A percentile compares a stretch with the other conserved stretches of the same genome.
Evolutionary conservation across 1,140 invertebrate genomes (phyloP).

Genomic region (Argopecten irradians): DNA sequence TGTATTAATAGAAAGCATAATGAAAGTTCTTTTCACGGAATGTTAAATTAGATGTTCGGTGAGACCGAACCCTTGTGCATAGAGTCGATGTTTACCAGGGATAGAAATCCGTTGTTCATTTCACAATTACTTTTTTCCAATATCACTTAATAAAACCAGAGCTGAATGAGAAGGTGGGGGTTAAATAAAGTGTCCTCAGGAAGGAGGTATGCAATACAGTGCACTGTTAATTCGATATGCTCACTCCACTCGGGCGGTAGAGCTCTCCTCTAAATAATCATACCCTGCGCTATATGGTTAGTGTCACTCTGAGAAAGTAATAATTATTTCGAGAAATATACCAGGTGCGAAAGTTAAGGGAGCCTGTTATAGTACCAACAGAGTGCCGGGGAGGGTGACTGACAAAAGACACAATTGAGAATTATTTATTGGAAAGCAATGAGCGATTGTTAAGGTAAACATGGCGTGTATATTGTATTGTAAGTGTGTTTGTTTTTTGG

Average conservation of each 20-base stretch:
- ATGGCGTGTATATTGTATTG: not conserved
- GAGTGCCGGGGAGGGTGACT: not conserved
- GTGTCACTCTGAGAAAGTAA: not conserved
- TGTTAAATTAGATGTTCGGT: not conserved
- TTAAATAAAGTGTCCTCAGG: not conserved
- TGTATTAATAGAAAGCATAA: not conserved
- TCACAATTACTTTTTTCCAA: not conserved
- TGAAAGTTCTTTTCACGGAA: not conserved
- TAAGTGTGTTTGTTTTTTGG: not conserved
- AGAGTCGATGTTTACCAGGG: not conserved
- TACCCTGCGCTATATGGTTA: not conserved
- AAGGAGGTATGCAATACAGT: slow-evolving; percentile 1
- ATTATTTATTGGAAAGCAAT: slow-evolving; percentile 3
- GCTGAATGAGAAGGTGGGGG: not conserved
- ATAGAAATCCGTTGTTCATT: not conserved
- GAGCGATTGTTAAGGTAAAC: not conserved
- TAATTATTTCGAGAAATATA: slow-evolving; percentile 5
- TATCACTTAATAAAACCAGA: slow-evolving; percentile 18
- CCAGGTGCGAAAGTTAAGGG: not conserved
- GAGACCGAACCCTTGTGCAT: not conserved
- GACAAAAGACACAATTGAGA: not conserved
- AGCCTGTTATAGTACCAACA: not conserved
- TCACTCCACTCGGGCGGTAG: slow-evolving; percentile 12
- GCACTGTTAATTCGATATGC: slow-evolving; percentile 21
- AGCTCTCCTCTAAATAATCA: not conserved